Base-by-base conservation (phyloP, 1,140 invertebrate genomes). In the Steinernema feltiae region DNA sequence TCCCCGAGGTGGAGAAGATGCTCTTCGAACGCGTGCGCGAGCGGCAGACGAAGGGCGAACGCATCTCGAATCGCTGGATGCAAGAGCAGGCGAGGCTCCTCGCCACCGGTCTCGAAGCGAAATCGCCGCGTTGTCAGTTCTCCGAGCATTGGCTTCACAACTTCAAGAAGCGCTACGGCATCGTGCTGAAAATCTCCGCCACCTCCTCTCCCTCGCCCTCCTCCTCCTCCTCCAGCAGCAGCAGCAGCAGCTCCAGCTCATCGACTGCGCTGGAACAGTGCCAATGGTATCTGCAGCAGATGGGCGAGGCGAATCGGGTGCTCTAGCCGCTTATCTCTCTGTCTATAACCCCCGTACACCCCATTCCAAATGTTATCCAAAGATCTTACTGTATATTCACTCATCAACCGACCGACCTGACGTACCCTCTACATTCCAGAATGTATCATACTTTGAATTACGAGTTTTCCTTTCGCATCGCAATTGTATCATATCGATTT, bases 101-200 rank as follows among this genome's bases (percentile, higher is more conserved):
- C 1, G 75, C 75, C 41, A 69, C 73, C 2, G 27, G n/a, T 1
- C 30, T 48, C 1, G 75, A 72, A 27, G 17, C 73, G 3, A 76
- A 76, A 76, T 76, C 73, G 74, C 72, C 71, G 12, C 32, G 73
- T 12, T 76, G 73, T 27, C 32, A 75, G 18, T 76, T 76, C 75
- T 75, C 72, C 12, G 75, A 76, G 73, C 75, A 76, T 32, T 76
- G 75, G 75, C 53, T 76, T n/a, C 75, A 76, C 75, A 76, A 76
- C 53, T 76, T 76, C 75, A 76, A 76, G 35, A 76, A 75, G 75
- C 32, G 75, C 41, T 76, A 74, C 75, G 35, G 35, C 2, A 41
- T 76, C 32, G 30, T 53, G 2, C 48, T 73, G 12, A 73, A 73
- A 71, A 27, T 21, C 24, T 3, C 53, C 53, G 24, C 3, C 53